Evolutionary conservation across 2,888 invertebrate species (phyloP).

Genomic region (Scaptomyza cyrtandrae): DNA sequence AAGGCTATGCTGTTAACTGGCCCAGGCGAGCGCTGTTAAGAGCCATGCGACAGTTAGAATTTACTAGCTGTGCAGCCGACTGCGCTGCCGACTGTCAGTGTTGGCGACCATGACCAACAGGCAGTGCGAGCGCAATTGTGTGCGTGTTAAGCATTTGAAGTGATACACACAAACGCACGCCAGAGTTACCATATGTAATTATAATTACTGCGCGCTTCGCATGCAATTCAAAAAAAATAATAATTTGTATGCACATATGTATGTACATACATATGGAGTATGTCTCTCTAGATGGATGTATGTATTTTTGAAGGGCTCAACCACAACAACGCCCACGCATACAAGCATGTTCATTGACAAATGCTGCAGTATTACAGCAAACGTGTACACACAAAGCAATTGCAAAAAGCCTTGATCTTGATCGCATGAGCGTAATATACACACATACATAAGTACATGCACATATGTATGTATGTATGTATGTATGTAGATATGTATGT

Average conservation of each 20-base stretch:
- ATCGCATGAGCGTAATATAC: conserved; percentile 66
- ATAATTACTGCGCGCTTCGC: conserved; percentile 38
- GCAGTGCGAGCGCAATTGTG: conserved; percentile 25
- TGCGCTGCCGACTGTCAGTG: conserved; percentile 30
- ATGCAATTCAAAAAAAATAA: conserved; percentile 34
- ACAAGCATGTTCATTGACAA: conserved; percentile 54
- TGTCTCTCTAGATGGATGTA: background rate
- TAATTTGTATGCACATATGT: background rate
- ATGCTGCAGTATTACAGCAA: conserved; percentile 36
- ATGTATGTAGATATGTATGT: too few relatives aligned
- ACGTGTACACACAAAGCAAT: conserved; percentile 26
- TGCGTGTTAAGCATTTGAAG: conserved; percentile 70
- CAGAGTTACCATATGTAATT: conserved; percentile 37
- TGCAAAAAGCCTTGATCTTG: conserved; percentile 81
- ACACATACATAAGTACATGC: conserved; percentile 26
- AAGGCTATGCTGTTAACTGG: conserved; percentile 37
- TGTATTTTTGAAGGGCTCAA: conserved; percentile 59
- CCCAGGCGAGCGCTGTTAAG: conserved; percentile 36
- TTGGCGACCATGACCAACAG: conserved; percentile 64
- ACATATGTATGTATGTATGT: too few relatives aligned
- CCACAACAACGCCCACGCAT: conserved; percentile 53
- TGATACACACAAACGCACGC: conserved; percentile 21
- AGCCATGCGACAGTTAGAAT: conserved; percentile 68
- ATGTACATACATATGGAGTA: background rate
- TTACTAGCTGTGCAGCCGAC: conserved; percentile 32